A percentile compares a stretch with the other conserved stretches of the same genome.
Evolutionary conservation across 2,888 invertebrate species (phyloP).

Genomic region (Agrochola litura): DNA sequence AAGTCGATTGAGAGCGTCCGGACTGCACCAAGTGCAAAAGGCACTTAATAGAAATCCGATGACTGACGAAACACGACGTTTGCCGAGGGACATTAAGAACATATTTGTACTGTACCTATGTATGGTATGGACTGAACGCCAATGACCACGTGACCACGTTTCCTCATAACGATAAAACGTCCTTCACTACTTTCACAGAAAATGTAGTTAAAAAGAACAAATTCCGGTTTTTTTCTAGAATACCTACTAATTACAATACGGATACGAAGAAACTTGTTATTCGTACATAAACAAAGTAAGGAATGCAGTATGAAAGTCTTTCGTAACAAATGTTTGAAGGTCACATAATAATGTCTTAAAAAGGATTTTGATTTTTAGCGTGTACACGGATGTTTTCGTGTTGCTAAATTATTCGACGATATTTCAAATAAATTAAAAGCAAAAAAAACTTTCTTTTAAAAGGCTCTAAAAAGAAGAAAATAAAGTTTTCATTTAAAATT

Average conservation of each 20-base stretch:
- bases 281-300: conserved; percentile 24
- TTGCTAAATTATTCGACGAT: background rate
- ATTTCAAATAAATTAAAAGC: no score
- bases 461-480: no score
- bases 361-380: background rate
- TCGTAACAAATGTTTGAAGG: conserved; percentile 43
- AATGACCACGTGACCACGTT: background rate
- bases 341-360: conserved; percentile 7
- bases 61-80: no score
- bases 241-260: conserved; percentile 35
- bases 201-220: conserved; percentile 13
- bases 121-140: no score
- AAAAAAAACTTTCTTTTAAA: no score
- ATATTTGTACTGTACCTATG: no score
- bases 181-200: conserved; percentile 53
- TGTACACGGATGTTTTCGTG: conserved; percentile 28
- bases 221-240: conserved; percentile 43
- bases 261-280: conserved; percentile 35
- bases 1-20: no score
- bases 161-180: background rate
- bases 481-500: no score
- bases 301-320: conserved; percentile 55
- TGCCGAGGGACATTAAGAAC: no score
- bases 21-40: no score
- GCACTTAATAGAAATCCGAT: no score